Conservation (phyloP, 2,797 vertebrate species). For the Sebastes umbrosus region DNA sequence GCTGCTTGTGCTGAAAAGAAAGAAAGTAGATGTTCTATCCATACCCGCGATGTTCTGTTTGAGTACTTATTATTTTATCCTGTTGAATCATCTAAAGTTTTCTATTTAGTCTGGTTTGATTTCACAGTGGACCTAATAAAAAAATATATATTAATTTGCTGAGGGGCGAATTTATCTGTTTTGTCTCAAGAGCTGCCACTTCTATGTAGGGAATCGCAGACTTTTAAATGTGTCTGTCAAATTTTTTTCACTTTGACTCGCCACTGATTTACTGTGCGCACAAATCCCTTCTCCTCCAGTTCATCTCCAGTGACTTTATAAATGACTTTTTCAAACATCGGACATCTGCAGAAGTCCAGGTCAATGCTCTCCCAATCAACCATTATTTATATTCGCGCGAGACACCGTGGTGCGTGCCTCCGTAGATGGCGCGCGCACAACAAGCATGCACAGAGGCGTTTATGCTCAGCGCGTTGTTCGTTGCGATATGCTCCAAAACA, state of each 20-base stretch:
- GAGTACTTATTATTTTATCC: not conserved
- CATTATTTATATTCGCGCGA: too few species aligned
- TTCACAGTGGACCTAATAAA: not conserved
- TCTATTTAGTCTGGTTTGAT: not conserved
- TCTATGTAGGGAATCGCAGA: not conserved
- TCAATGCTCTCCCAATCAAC: too few species aligned
- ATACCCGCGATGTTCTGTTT: not conserved
- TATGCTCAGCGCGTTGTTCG: too few species aligned
- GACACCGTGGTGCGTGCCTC: too few species aligned
- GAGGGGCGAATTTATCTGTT: not conserved
- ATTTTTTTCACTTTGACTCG: not conserved
- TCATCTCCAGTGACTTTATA: not conserved
- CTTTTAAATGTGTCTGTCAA: not conserved
- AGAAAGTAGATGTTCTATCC: not conserved
- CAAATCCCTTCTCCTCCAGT: not conserved
- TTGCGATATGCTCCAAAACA: too few species aligned
- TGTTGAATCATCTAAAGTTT: not conserved
- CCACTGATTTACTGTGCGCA: not conserved
- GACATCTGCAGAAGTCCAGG: too few species aligned
- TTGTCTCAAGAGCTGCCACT: not conserved
- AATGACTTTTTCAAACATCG: too few species aligned
- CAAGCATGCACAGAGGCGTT: too few species aligned
- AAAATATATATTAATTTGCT: too few species aligned
- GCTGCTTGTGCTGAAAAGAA: not conserved
- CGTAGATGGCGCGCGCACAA: too few species aligned